Evolutionary conservation across 2,113 vertebrate genomes (phyloP).

Genomic region (Lepidothrix coronata): DNA sequence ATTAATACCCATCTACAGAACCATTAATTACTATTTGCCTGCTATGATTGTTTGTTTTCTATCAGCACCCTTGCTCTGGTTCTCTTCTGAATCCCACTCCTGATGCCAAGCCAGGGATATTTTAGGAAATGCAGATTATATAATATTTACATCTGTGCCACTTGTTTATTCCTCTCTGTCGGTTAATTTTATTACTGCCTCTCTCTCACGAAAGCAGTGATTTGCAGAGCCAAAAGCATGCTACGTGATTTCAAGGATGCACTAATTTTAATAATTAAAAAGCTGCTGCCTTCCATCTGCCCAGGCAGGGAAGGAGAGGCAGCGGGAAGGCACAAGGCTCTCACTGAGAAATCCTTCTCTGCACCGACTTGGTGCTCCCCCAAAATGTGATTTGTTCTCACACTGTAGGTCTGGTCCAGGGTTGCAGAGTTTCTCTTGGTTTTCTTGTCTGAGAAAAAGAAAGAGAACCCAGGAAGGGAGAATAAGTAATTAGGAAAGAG

Average conservation of each 20-base stretch:
- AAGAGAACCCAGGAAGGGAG: background rate
- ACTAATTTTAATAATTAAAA: slow-evolving; percentile 64
- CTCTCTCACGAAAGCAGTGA: slow-evolving; percentile 31
- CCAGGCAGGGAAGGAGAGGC: background rate
- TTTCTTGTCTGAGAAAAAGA: background rate
- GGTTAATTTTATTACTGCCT: slow-evolving; percentile 44
- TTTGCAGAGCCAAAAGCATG: slow-evolving; percentile 39
- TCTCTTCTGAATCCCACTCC: background rate
- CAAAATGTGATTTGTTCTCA: accelerated
- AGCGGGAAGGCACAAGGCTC: accelerated
- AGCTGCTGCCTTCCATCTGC: slow-evolving; percentile 42
- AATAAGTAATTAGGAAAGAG: background rate
- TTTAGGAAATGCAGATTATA: slow-evolving; percentile 57
- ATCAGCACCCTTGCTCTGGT: slow-evolving; percentile 7
- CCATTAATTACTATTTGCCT: slow-evolving; percentile 44
- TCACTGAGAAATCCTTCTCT: background rate
- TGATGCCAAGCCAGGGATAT: slow-evolving; percentile 39
- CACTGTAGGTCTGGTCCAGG: background rate
- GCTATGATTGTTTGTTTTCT: slow-evolving; percentile 46
- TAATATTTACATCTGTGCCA: slow-evolving; percentile 69
- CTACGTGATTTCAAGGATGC: slow-evolving; percentile 26
- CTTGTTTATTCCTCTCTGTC: slow-evolving; percentile 45
- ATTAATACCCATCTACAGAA: background rate
- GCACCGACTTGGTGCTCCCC: accelerated
- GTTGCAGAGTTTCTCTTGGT: background rate